Percentiles rank a stretch among this genome's conserved stretches.
These are phyloP conservation scores for Eurois occulta DNA, from an alignment of 2,888 invertebrate species.

Conservation along the genomic window DNA sequence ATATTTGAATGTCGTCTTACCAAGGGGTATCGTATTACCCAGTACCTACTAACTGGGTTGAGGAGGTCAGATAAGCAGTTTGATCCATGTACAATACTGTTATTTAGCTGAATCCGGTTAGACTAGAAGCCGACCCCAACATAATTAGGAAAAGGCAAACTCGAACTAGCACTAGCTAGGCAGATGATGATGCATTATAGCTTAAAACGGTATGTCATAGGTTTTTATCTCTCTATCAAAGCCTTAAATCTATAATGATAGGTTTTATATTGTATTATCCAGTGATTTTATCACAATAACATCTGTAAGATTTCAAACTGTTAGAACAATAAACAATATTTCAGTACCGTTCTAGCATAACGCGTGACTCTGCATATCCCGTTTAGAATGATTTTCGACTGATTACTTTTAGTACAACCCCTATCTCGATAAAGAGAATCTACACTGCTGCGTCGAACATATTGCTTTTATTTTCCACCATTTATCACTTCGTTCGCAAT, in stretches of 20 bases:
- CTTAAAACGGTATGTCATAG: not conserved
- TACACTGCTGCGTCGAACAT: constrained; percentile 25
- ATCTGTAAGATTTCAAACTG: not conserved
- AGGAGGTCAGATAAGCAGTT: not conserved
- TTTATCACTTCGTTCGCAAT: constrained; percentile 62
- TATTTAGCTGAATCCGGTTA: not conserved
- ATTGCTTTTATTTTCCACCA: constrained; percentile 48
- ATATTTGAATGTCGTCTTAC: not conserved
- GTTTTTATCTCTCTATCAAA: too few species aligned
- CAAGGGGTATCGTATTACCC: not conserved
- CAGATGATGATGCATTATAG: not conserved
- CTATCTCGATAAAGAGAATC: constrained; percentile 29
- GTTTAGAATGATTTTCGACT: not conserved
- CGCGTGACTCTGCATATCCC: not conserved
- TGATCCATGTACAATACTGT: not conserved
- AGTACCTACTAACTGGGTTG: not conserved
- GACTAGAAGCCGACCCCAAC: not conserved
- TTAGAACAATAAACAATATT: not conserved
- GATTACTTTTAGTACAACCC: constrained; percentile 15
- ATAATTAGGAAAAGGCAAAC: not conserved
- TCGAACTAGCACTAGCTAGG: too few species aligned
- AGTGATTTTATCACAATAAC: not conserved
- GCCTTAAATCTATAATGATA: not conserved
- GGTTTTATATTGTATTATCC: not conserved
- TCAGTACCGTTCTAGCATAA: not conserved